Evolutionary conservation across 2,888 invertebrate species (phyloP), one percentile per base, ranked within the genome.

Genomic region (Ellobium chinense): DNA sequence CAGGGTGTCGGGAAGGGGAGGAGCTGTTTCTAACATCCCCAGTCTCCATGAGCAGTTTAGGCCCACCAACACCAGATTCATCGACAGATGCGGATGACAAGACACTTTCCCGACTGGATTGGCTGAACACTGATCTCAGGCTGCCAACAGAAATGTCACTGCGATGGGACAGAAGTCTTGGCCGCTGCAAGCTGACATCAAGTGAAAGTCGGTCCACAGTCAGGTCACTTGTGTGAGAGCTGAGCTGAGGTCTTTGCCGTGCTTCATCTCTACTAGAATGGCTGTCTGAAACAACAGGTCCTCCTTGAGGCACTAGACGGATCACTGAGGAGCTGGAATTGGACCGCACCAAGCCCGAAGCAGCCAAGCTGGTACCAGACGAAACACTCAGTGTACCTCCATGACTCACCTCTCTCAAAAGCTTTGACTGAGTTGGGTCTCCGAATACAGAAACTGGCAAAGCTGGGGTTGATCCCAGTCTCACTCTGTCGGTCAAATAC

Each of bases 131-230:
- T 21, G 80, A 75, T 37, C 69, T 34, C 36, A 75, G 31, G 54
- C 80, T 80, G 24, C 75, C 54, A 12, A 56, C 62, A 4, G 80
- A 80, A 12, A 54, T 21, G 46, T 80, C 80, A 62, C 74, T 80
- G 31, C 70, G 75, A 2, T 80, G 75, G 12, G 69, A 80, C 34
- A 54, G 7, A 12, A 75, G 34, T 34, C 37, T 75, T 21, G 77
- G 75, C 37, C 75, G 7, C n/a, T 37, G 34, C 27, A 24, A 34
- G 18, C 34, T 3, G 1, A 5, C 58, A 37, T 77, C 77, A 36
- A 70, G 5, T 66, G 80, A 74, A 4, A 68, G 37, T 5, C 39
- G 37, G 27, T 66, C 68, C 4, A 37, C 29, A 27, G 80, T 68
- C 27, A 18, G 27, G 70, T 75, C 69, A 31, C 54, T 75, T 5